Conservation (phyloP, 2,888 invertebrate species). For the Cotesia congregata region DNA sequence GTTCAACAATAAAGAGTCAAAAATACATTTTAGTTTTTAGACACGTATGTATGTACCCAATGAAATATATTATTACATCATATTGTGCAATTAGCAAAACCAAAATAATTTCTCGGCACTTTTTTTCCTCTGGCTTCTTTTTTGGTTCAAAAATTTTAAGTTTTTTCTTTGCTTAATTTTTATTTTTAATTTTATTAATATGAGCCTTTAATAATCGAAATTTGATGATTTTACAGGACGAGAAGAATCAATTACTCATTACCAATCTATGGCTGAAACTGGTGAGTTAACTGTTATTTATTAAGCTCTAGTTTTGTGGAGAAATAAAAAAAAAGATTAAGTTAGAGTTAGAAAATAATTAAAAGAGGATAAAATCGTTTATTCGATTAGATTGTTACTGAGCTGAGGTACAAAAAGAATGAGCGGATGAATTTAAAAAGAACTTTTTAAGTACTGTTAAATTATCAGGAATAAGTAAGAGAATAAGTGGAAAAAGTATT, state of each 20-base stretch:
- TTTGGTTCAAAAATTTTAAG: neutral
- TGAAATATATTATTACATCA: neutral
- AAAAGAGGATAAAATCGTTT: neutral
- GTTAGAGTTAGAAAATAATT: neutral
- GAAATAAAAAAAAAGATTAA: too few species aligned
- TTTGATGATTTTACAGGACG: conserved; percentile 80
- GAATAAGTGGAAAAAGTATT: neutral
- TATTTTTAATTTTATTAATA: neutral
- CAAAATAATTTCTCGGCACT: neutral
- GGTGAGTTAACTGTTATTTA: conserved; percentile 76
- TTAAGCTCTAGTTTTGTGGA: neutral
- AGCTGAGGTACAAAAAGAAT: neutral
- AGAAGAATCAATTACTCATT: conserved; percentile 96
- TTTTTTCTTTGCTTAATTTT: neutral
- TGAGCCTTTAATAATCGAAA: conserved; percentile 7
- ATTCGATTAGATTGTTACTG: neutral
- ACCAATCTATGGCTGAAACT: conserved; percentile 97
- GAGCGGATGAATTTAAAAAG: neutral
- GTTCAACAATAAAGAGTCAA: neutral
- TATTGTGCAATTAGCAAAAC: neutral
- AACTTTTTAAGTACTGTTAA: conserved; percentile 6
- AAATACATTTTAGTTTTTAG: neutral
- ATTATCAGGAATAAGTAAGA: neutral
- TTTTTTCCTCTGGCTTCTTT: neutral
- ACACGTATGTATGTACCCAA: neutral